phyloP scores from a whole-genome alignment of 1,140 invertebrate species.

The Carposina sasakii region DNA sequence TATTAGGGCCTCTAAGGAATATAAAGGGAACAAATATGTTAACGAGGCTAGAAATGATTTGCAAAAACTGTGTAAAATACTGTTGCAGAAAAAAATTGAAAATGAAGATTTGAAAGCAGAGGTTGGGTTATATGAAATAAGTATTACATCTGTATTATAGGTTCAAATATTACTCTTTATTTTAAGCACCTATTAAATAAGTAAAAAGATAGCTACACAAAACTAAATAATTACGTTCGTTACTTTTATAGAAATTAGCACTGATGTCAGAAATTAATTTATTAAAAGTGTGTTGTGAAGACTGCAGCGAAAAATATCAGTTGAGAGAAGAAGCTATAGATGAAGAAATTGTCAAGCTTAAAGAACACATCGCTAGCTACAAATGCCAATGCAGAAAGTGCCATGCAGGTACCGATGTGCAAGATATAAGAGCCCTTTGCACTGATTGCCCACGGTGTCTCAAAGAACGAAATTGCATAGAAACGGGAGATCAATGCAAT shows the following conservation, averaged over 20 bases:
- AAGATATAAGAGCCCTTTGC: conserved; percentile 43
- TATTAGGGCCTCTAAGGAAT: too few species aligned
- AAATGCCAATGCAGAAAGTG: conserved; percentile 44
- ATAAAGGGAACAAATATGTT: conserved; percentile 38
- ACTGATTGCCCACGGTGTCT: conserved; percentile 54
- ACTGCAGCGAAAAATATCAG: conserved; percentile 47
- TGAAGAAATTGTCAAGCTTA: conserved; percentile 42
- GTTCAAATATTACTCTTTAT: not conserved
- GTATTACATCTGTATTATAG: not conserved
- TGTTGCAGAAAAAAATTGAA: conserved; percentile 51
- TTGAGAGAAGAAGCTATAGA: conserved; percentile 34
- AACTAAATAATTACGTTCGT: not conserved
- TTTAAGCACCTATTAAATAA: too few species aligned
- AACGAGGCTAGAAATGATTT: conserved; percentile 51
- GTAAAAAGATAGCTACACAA: not conserved
- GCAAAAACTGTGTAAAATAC: conserved; percentile 42
- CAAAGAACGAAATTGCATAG: conserved; percentile 38
- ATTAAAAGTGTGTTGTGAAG: conserved; percentile 35
- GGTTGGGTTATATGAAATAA: conserved; percentile 23
- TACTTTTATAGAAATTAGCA: conserved; percentile 40
- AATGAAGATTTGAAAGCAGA: conserved; percentile 49
- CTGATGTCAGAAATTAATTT: conserved; percentile 42
- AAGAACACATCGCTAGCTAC: conserved; percentile 37
- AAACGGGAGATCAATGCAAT: conserved; percentile 35
- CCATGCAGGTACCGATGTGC: conserved; percentile 43